phyloP scores from a whole-genome alignment of 2,888 invertebrate genomes.

The Hedya salicella region DNA sequence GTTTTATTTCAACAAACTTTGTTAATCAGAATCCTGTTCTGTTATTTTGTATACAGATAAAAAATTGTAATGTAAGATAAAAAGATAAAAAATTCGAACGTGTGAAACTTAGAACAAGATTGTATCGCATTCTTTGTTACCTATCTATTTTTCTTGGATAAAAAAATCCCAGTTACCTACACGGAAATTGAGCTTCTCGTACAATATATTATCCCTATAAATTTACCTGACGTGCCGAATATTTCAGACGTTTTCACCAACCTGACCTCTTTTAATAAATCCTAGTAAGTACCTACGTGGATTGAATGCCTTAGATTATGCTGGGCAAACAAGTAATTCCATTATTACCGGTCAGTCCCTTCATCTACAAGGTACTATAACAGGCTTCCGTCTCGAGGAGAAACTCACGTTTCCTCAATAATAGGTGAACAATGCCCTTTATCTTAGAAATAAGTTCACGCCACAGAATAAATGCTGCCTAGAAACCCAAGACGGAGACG shows the following conservation, averaged over 20 bases:
- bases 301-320: slow-evolving; percentile 53
- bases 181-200: slow-evolving; percentile 72
- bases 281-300: slow-evolving; percentile 54
- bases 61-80: too few relatives aligned
- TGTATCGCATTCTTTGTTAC: slow-evolving; percentile 45
- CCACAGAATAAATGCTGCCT: slow-evolving; percentile 31
- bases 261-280: slow-evolving; percentile 80
- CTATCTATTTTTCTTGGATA: slow-evolving; percentile 62
- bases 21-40: too few relatives aligned
- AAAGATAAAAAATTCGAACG: slow-evolving; percentile 10
- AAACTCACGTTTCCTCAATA: slow-evolving; percentile 39
- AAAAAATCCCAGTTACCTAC: slow-evolving; percentile 77
- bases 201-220: slow-evolving; percentile 82
- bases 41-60: too few relatives aligned
- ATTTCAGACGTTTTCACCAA: slow-evolving; percentile 81
- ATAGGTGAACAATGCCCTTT: slow-evolving; percentile 42
- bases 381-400: slow-evolving; percentile 27
- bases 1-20: too few relatives aligned
- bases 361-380: slow-evolving; percentile 37
- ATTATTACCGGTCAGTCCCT: slow-evolving; percentile 52
- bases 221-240: slow-evolving; percentile 81
- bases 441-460: slow-evolving; percentile 36
- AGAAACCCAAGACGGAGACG: slow-evolving; percentile 1
- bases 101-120: slow-evolving; percentile 23
- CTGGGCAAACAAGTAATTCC: slow-evolving; percentile 50